Conservation (phyloP, 2,888 invertebrate genomes). For the Heterodera filipjevi region DNA sequence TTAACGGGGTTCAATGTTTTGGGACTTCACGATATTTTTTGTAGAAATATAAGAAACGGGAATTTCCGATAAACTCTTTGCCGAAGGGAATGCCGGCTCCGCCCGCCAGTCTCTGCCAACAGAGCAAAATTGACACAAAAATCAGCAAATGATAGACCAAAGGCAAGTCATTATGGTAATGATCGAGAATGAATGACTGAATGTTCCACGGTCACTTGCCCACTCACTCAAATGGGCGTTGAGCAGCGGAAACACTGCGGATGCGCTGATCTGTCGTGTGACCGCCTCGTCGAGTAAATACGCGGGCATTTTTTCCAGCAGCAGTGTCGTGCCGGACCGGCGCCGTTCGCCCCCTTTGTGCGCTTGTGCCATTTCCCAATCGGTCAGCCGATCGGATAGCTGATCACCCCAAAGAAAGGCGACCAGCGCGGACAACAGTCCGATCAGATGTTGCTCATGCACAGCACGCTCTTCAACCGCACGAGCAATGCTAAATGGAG, state of each 20-base stretch:
- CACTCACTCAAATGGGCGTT: constrained; percentile 12
- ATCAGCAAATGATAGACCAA: too few species aligned
- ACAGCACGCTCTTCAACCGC: constrained; percentile 57
- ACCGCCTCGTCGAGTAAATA: constrained; percentile 38
- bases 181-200: too few species aligned
- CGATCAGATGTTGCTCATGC: constrained; percentile 63
- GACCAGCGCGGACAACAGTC: constrained; percentile 59
- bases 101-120: too few species aligned
- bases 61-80: too few species aligned
- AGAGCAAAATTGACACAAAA: too few species aligned
- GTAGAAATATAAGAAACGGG: too few species aligned
- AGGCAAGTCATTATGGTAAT: too few species aligned
- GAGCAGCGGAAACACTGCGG: constrained; percentile 24
- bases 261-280: constrained; percentile 17
- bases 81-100: too few species aligned
- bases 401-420: constrained; percentile 52
- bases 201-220: too few species aligned
- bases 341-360: constrained; percentile 22
- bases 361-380: constrained; percentile 35
- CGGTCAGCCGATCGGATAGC: constrained; percentile 36
- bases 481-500: constrained; percentile 33
- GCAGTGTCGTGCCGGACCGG: constrained; percentile 3
- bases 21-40: too few species aligned
- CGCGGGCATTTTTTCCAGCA: constrained; percentile 16
- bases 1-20: too few species aligned